Conservation (phyloP, 2,888 invertebrate species). For the Scaptomyza flava region DNA sequence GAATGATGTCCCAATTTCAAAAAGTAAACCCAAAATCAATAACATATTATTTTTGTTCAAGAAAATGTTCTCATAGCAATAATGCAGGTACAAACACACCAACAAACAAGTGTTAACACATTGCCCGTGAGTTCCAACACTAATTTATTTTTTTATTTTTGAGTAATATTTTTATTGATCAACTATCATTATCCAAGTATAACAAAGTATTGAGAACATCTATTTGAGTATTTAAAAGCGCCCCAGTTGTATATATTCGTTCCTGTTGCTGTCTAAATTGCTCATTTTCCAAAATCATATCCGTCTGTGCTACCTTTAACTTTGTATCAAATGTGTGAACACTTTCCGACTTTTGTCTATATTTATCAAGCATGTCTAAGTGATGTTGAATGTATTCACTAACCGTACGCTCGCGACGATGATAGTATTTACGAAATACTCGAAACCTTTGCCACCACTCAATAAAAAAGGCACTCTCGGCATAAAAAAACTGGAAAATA, state of each 20-base stretch:
- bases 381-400: constrained; percentile 37
- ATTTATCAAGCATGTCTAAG: constrained; percentile 13
- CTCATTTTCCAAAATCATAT: constrained; percentile 16
- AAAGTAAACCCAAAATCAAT: no score
- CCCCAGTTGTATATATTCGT: constrained; percentile 33
- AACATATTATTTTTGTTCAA: no score
- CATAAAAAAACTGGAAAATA: constrained; percentile 71
- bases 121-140: no score
- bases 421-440: constrained; percentile 40
- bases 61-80: no score
- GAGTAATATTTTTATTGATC: neutral
- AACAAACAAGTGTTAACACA: no score
- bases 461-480: constrained; percentile 46
- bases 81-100: no score
- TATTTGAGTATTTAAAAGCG: constrained; percentile 50
- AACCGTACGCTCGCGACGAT: constrained; percentile 41
- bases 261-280: constrained; percentile 21
- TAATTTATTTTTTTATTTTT: neutral
- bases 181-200: neutral
- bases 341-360: neutral
- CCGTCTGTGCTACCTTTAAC: neutral
- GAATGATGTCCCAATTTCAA: no score
- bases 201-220: constrained; percentile 26
- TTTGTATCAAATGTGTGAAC: neutral
- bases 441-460: constrained; percentile 18